A percentile compares a stretch with the other conserved stretches of the same genome.
Evolutionary conservation across 1,140 invertebrate species (phyloP).

Genomic region (Amyelois transitella): DNA sequence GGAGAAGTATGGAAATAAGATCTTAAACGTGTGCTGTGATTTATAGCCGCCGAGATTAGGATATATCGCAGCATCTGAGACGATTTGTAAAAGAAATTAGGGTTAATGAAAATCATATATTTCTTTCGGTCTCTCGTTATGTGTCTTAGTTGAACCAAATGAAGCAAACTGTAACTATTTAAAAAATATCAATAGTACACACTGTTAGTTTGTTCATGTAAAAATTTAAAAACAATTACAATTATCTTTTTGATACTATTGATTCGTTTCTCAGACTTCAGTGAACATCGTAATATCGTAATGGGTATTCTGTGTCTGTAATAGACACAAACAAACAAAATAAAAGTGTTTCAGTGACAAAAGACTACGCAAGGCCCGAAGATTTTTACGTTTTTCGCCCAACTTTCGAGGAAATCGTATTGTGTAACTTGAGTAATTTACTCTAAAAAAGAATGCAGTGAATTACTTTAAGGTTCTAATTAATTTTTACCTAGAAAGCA

Average conservation of each 20-base stretch:
- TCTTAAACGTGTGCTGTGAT: not conserved
- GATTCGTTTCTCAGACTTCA: not conserved
- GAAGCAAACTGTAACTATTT: too few species aligned
- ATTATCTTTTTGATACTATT: not conserved
- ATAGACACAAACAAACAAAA: not conserved
- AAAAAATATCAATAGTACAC: too few species aligned
- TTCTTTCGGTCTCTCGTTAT: too few species aligned
- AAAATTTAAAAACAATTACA: too few species aligned
- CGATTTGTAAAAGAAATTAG: not conserved
- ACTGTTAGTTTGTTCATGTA: too few species aligned
- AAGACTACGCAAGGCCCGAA: not conserved
- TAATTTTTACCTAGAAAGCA: not conserved
- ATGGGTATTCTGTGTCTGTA: too few species aligned
- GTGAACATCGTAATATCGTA: too few species aligned
- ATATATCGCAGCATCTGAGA: not conserved
- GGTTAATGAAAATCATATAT: not conserved
- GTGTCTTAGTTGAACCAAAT: too few species aligned
- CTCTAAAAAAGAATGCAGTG: not conserved
- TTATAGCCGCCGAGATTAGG: not conserved
- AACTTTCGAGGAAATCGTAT: not conserved
- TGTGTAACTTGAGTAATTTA: not conserved
- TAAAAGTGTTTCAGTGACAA: constrained; percentile 1
- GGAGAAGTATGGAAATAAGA: too few species aligned
- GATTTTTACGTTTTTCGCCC: not conserved
- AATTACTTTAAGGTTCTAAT: not conserved